These are phyloP conservation scores for Poeciliopsis retropinna DNA, from an alignment of 2,113 vertebrate species.

Conservation along the genomic window DNA sequence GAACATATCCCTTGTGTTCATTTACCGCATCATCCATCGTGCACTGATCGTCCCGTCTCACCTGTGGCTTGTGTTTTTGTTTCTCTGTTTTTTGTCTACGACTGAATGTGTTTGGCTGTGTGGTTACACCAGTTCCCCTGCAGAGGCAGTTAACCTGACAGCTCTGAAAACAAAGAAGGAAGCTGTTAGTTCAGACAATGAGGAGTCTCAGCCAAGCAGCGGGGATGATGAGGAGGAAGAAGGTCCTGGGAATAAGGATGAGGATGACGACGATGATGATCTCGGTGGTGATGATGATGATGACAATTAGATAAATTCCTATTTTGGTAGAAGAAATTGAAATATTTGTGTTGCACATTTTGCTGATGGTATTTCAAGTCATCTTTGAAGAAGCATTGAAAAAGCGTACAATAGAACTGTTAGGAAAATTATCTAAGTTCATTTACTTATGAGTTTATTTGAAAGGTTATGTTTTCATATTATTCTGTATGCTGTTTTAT, in stretches of 20 bases:
- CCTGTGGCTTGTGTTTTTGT: conserved; percentile 2
- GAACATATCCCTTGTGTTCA: conserved; percentile 1
- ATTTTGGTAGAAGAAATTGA: background rate
- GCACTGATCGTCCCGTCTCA: conserved; percentile 7
- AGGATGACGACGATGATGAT: background rate
- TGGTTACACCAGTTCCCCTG: conserved; percentile 36
- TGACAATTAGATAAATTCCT: conserved; percentile 25
- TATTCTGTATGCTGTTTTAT: no score
- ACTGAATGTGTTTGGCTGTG: conserved; percentile 9
- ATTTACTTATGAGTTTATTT: no score
- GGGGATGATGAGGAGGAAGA: conserved; percentile 48
- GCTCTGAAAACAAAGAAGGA: conserved; percentile 13
- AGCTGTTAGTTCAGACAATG: conserved; percentile 49
- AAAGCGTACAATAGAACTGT: background rate
- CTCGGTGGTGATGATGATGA: conserved; percentile 23
- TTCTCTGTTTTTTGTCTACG: conserved; percentile 25
- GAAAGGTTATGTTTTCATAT: no score
- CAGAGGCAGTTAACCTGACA: conserved; percentile 56
- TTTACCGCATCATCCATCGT: background rate
- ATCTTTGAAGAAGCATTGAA: background rate
- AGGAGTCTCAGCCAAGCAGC: conserved; percentile 53
- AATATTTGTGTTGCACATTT: no score
- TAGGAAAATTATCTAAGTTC: no score
- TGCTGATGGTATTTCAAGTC: background rate
- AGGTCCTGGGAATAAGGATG: rapidly evolving